These are phyloP conservation scores for Andricus grossulariae DNA, from an alignment of 1,140 invertebrate species.

Conservation along the genomic window DNA sequence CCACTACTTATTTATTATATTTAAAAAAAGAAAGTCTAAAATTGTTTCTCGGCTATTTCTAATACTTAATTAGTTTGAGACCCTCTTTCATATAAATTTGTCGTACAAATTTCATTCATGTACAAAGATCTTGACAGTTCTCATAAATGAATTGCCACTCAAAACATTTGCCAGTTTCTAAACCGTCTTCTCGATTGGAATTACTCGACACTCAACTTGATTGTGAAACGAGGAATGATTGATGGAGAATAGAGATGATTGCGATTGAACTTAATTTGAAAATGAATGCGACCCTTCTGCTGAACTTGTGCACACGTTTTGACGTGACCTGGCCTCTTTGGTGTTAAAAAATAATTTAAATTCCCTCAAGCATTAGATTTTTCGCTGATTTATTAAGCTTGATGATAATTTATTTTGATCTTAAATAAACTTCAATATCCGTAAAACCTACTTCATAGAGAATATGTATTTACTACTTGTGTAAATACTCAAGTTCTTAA, in stretches of 20 bases:
- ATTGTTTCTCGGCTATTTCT: no score
- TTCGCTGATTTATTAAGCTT: background rate
- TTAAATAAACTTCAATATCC: background rate
- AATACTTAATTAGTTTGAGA: no score
- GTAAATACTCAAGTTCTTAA: no score
- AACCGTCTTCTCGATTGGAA: background rate
- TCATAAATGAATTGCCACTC: background rate
- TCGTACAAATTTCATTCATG: background rate
- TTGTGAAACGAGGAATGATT: background rate
- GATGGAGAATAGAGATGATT: background rate
- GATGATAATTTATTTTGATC: background rate
- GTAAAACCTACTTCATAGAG: no score
- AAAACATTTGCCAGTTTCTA: background rate
- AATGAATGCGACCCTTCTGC: background rate
- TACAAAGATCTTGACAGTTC: background rate
- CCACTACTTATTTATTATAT: no score
- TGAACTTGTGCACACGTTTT: background rate
- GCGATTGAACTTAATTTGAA: background rate
- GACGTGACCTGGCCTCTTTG: background rate
- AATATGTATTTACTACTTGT: no score
- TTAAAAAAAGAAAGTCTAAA: no score
- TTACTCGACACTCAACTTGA: conserved; percentile 10
- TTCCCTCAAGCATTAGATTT: background rate
- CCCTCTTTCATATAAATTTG: background rate
- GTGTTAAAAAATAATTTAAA: background rate